A percentile compares a stretch with the other conserved stretches of the same genome.
Conservation (phyloP, 1,140 invertebrate species). For the Subanguina moxae region DNA sequence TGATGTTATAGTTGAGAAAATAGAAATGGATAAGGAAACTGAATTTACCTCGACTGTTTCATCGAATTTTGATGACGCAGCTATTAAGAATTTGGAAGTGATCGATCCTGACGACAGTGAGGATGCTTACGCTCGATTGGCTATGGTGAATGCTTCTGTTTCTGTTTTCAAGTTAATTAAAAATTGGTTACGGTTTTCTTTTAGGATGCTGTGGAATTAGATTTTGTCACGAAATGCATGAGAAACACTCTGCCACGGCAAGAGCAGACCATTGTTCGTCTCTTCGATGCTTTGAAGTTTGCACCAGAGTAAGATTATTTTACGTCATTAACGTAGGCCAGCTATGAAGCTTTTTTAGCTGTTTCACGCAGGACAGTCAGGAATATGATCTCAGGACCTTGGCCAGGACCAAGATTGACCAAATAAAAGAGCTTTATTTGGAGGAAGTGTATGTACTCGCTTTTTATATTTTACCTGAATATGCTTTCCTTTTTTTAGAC, state of each 20-base stretch:
- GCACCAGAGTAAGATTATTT: slow-evolving; percentile 1
- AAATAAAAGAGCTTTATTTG: slow-evolving; percentile 40
- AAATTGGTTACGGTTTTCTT: slow-evolving; percentile 11
- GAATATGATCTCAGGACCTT: slow-evolving; percentile 12
- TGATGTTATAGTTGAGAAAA: not conserved
- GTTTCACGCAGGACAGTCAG: not conserved
- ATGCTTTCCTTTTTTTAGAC: slow-evolving; percentile 6
- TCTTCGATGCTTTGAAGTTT: slow-evolving; percentile 37
- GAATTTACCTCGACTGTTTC: not conserved
- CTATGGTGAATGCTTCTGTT: slow-evolving; percentile 1
- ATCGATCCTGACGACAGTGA: not conserved
- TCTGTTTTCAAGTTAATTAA: not conserved
- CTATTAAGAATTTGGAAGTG: not conserved
- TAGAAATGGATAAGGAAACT: not conserved
- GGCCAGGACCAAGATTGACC: slow-evolving; percentile 31
- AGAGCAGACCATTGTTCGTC: slow-evolving; percentile 32
- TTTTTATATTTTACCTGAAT: slow-evolving; percentile 3
- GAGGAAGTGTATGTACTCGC: slow-evolving; percentile 39
- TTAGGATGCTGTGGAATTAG: slow-evolving; percentile 43
- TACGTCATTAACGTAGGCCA: not conserved
- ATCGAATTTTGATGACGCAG: slow-evolving; percentile 5
- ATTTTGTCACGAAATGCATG: slow-evolving; percentile 36
- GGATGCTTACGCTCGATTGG: slow-evolving; percentile 2
- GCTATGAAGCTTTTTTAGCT: too few relatives aligned
- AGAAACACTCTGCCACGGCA: slow-evolving; percentile 29